Evolutionary conservation across 1,140 invertebrate species (phyloP).

Genomic region (Dendrolimus punctatus): DNA sequence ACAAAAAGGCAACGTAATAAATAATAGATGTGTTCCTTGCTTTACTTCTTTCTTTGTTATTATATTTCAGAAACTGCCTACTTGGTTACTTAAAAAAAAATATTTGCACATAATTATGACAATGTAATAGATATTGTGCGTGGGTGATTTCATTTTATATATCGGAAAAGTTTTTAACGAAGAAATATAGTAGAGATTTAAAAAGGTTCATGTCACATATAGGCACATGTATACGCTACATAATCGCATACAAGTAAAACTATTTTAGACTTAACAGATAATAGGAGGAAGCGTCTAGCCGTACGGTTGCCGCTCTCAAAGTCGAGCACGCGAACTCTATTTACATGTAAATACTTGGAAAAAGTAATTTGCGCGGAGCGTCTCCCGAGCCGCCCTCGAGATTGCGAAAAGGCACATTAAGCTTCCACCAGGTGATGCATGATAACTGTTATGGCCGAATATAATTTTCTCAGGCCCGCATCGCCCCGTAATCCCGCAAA

Average conservation of each 20-base stretch:
- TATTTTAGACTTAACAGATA: conserved; percentile 1
- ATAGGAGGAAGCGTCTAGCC: conserved; percentile 8
- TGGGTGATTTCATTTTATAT: no score
- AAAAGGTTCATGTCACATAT: no score
- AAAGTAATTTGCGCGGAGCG: conserved; percentile 66
- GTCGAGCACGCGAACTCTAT: conserved; percentile 54
- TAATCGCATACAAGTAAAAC: neutral
- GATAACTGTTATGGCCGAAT: conserved; percentile 71
- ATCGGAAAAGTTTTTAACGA: no score
- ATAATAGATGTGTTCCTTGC: no score
- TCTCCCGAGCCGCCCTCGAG: conserved; percentile 60
- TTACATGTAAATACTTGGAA: conserved; percentile 71
- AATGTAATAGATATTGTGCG: no score
- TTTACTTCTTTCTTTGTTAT: no score
- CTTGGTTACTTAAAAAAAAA: no score
- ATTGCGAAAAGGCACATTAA: conserved; percentile 70
- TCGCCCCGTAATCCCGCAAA: conserved; percentile 67
- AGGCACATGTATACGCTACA: no score
- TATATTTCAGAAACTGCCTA: no score
- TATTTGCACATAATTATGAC: no score
- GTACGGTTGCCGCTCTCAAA: conserved; percentile 23
- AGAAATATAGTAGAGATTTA: no score
- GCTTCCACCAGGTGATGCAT: conserved; percentile 70
- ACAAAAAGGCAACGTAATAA: no score
- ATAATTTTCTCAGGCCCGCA: conserved; percentile 68